Base-by-base conservation (phyloP, 2,888 invertebrate species). In the Polymixis lichenea region DNA sequence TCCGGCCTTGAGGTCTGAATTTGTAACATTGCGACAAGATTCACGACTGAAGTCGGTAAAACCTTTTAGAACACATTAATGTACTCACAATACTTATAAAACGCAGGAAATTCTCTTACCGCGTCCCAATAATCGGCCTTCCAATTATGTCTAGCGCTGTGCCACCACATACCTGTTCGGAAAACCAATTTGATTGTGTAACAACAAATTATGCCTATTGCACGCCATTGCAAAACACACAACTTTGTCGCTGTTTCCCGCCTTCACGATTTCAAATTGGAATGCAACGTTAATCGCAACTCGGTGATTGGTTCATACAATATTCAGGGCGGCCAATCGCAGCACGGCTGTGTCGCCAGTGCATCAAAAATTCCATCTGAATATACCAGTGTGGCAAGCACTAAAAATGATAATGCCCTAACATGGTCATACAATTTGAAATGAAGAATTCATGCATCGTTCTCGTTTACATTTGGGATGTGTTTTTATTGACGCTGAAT, bases 321-420 rank as follows among this genome's bases (percentile, higher is more conserved):
- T 96, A 96, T 96, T 96, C 96, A 96, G 93, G 86, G 90, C 95
- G 88, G 90, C 96, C 96, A 96, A 96, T 96, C 93, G 96, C 94
- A 94, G 90, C 91, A 89, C 94, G 95, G 91, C 95, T 95, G 96
- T 96, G 96, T 96, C 94, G 96, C 96, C 95, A 95, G 95, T 96
- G 96, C 96, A 97, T 97, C 96, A 96, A 97, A 97, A 96, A 97
- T 96, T 97, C 97, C 95, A 97, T 97, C 96, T 96, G 96, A 96
- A 95, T 96, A 95, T 95, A 94, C 92, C 94, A 94, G 95, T 96
- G 96, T 96, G 96, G 96, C 94, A 91, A 95, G 96, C 95, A 96
- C 96, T 96, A 96, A 97, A 97, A 96, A 96, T 96, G 96, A 96
- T 96, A 96, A 96, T 96, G 93, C 96, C 94, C 95, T 95, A 95